Evolutionary conservation across 2,888 invertebrate species (phyloP).

Genomic region (Gortyna flavago): DNA sequence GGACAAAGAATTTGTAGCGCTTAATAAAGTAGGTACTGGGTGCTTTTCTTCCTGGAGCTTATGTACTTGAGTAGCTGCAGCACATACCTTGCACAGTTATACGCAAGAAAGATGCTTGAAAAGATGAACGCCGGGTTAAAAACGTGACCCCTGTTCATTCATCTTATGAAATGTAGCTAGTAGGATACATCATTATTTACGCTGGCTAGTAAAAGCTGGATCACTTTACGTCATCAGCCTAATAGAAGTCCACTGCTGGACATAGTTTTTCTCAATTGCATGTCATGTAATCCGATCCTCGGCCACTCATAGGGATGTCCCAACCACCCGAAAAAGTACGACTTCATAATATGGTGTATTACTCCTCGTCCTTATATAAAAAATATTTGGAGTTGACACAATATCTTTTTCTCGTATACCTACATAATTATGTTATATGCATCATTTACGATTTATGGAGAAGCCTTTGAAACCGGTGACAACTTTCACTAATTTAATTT

Average conservation of each 20-base stretch:
- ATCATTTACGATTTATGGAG: conserved; percentile 9
- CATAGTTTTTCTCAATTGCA: neutral
- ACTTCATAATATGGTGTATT: neutral
- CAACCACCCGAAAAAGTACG: neutral
- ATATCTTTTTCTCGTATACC: neutral
- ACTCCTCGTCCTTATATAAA: neutral
- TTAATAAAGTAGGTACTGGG: neutral
- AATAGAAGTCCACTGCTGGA: neutral
- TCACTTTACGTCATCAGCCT: neutral
- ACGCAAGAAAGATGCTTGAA: neutral
- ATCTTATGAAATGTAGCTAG: neutral
- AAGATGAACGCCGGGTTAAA: neutral
- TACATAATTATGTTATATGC: neutral
- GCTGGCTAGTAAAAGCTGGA: neutral
- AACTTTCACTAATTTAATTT: conserved; percentile 29
- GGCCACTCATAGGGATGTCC: neutral
- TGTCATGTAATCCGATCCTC: neutral
- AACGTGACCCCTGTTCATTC: neutral
- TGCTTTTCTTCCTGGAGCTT: neutral
- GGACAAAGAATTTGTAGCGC: neutral
- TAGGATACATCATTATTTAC: neutral
- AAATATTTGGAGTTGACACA: neutral
- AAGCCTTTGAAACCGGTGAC: conserved; percentile 19
- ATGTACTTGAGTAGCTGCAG: neutral
- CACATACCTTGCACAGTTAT: too few relatives aligned